Percentiles rank a stretch among this genome's conserved stretches.
Conservation (phyloP, 2,888 invertebrate species). For the Drosophila bunnanda region DNA sequence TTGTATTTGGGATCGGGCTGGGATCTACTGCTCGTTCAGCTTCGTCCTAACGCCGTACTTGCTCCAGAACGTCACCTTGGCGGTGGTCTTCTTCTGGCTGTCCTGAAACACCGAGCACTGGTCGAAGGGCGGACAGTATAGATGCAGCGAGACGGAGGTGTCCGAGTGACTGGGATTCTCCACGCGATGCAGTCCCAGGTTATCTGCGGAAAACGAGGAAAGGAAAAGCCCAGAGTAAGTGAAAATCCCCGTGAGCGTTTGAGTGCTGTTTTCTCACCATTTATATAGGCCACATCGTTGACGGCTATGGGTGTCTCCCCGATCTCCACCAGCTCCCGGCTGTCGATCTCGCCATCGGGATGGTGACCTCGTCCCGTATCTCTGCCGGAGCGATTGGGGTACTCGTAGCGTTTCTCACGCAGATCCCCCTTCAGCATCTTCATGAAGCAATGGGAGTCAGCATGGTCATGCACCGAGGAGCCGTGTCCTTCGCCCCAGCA, state of each 20-base stretch:
- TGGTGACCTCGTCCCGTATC: conserved; percentile 35
- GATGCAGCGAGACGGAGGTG: conserved; percentile 95
- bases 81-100: conserved; percentile 89
- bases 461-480: conserved; percentile 98
- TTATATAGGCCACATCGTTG: conserved; percentile 97
- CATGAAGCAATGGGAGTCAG: conserved; percentile 98
- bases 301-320: conserved; percentile 88
- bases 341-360: conserved; percentile 68
- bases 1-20: conserved; percentile 40
- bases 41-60: conserved; percentile 89
- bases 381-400: conserved; percentile 55
- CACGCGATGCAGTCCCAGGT: conserved; percentile 96
- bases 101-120: conserved; percentile 96
- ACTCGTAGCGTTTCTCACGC: conserved; percentile 89
- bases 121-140: conserved; percentile 97
- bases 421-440: conserved; percentile 94
- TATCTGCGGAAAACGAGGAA: conserved; percentile 89
- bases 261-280: conserved; percentile 87
- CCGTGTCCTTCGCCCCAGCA: conserved; percentile 99
- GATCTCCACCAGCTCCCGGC: conserved; percentile 88
- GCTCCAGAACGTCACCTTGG: conserved; percentile 96
- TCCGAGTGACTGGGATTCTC: conserved; percentile 96
- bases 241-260: background rate
- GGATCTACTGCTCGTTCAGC: conserved; percentile 57
- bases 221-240: conserved; percentile 83